Evolutionary conservation across 2,113 vertebrate species (phyloP), one percentile per base, ranked within the genome.

Genomic region (Pterocles orientalis): DNA sequence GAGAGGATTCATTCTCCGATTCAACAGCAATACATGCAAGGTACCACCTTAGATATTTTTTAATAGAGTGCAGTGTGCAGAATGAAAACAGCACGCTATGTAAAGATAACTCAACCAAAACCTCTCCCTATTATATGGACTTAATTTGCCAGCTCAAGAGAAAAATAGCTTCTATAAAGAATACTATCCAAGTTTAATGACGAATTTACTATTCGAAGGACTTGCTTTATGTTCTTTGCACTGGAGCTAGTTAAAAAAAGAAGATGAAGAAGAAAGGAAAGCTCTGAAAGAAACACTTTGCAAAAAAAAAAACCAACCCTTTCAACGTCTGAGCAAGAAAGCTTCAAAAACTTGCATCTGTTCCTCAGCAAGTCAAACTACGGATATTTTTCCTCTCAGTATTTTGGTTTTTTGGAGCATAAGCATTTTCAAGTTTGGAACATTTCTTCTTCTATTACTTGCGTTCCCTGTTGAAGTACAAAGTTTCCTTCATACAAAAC

Each of bases 311-410:
- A 53, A 51, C 6, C 41, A 41, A 14, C 51, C 4, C 0, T 61
- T 75, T 94, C 72, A 94, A 82, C 0, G 0, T 84, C 88, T 75
- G 18, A 94, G 50, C 0, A 6, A 86, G 90, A 92, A 93, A 75
- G 31, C 61, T 86, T 95, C 86, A 88, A 75, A 94, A 82, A 60
- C 82, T 81, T 88, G 25, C 90, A 96, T 92, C 60, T 92, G 64
- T 75, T 96, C 86, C 64, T 17, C 45, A 90, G 56, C 9, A 83
- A 86, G 39, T 82, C 51, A 88, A 94, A 80, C 53, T 39, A n/a
- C 31, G 21, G 36, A 21, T 92, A 64, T 81, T 81, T 88, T 93
- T 71, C 69, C 12, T 43, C 61, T 76, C 41, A 9, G 31, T 45
- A 60, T 86, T 78, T 86, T 66, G 19, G 1, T 0, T 0, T 72